Conservation (phyloP, 2,113 vertebrate genomes). For the Isurus oxyrinchus region DNA sequence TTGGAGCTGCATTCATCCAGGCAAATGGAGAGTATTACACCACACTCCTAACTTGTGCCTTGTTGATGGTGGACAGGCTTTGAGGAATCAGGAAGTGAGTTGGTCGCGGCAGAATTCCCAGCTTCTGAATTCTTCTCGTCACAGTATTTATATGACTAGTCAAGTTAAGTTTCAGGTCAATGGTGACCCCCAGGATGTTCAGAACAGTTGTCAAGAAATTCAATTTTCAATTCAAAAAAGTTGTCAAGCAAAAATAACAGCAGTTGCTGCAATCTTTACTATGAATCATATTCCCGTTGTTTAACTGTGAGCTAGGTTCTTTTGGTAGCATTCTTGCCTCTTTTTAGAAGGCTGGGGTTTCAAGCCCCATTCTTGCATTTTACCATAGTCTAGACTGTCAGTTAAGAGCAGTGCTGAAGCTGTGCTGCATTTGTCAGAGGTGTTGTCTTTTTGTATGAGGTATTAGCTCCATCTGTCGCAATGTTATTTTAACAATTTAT, state of each 20-base stretch:
- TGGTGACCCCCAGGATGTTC: not conserved
- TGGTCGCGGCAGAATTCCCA: too few species aligned
- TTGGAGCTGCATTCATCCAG: too few species aligned
- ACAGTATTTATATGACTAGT: too few species aligned
- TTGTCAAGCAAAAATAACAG: not conserved
- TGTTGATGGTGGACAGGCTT: too few species aligned
- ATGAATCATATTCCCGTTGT: not conserved
- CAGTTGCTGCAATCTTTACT: not conserved
- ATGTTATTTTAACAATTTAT: not conserved
- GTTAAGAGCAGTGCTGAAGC: not conserved
- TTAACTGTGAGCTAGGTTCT: not conserved
- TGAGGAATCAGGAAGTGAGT: too few species aligned
- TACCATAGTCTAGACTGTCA: not conserved
- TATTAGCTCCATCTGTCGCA: not conserved
- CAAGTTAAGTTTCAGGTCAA: too few species aligned
- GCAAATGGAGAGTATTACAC: too few species aligned
- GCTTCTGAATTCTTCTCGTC: too few species aligned
- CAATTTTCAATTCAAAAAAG: too few species aligned
- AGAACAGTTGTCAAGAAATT: not conserved
- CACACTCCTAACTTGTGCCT: too few species aligned
- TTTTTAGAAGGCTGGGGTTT: not conserved
- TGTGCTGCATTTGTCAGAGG: not conserved
- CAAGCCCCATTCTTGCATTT: not conserved
- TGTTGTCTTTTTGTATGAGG: not conserved
- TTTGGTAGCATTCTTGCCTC: not conserved